A percentile compares a stretch with the other conserved stretches of the same genome.
Conservation (phyloP, 2,888 invertebrate genomes). For the Gisinianus flammeolus region DNA sequence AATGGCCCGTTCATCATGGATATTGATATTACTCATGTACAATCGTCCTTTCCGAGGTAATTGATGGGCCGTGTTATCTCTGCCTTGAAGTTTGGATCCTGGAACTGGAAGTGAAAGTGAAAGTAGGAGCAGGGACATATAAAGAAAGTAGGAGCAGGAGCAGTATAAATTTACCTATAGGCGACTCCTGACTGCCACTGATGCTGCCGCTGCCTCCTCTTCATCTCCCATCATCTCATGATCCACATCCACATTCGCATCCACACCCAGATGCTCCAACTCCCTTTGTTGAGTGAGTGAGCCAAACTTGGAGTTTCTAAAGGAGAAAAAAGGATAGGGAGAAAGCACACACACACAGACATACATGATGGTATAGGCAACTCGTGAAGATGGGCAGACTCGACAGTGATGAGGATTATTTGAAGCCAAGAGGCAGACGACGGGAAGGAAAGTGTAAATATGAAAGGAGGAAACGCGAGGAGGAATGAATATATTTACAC, state of each 20-base stretch:
- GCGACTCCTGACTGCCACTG: slow-evolving; percentile 3
- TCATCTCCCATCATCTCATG: no score
- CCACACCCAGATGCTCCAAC: not conserved
- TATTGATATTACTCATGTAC: no score
- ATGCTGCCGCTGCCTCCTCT: no score
- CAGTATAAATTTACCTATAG: not conserved
- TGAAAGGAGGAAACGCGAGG: not conserved
- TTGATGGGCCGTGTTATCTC: slow-evolving; percentile 3
- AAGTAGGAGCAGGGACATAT: not conserved
- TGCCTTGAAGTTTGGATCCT: not conserved
- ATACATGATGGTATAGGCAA: not conserved
- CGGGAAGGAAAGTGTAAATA: no score
- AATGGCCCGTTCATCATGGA: slow-evolving; percentile 8
- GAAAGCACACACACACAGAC: no score
- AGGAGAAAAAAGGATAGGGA: not conserved
- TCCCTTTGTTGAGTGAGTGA: not conserved
- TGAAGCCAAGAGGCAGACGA: no score
- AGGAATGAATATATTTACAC: no score
- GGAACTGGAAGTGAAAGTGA: not conserved
- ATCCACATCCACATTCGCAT: not conserved
- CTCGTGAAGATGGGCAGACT: not conserved
- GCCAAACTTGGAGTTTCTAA: not conserved
- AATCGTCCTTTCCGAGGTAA: not conserved
- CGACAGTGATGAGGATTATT: no score
- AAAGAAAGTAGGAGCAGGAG: not conserved